phyloP scores from a whole-genome alignment of 2,888 invertebrate species.

The Apamea sordens region DNA sequence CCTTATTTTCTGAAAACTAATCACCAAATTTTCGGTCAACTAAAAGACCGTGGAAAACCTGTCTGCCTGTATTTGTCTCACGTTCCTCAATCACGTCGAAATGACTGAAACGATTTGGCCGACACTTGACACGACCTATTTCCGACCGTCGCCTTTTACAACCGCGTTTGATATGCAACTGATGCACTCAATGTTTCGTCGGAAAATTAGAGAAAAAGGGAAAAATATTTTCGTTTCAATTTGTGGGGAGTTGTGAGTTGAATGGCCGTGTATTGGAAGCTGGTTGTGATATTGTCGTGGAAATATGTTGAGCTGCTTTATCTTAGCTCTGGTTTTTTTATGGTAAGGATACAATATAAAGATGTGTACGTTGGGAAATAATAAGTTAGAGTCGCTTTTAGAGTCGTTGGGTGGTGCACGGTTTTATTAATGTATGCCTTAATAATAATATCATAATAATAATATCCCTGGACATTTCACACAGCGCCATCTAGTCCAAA shows the following conservation, averaged over 20 bases:
- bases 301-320: not conserved
- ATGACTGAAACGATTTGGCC: slow-evolving; percentile 40
- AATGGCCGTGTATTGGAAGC: not conserved
- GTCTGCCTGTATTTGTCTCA: not conserved
- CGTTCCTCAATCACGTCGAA: slow-evolving; percentile 40
- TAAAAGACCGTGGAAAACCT: not conserved
- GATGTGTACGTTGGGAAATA: not conserved
- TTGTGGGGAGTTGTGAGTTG: slow-evolving; percentile 7
- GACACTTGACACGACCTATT: slow-evolving; percentile 48
- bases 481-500: too few species aligned
- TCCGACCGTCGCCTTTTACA: slow-evolving; percentile 38
- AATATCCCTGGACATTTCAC: too few species aligned
- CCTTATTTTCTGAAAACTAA: not conserved
- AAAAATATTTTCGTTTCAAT: slow-evolving; percentile 34
- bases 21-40: not conserved
- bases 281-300: not conserved
- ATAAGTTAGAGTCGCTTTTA: not conserved
- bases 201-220: slow-evolving; percentile 24
- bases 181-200: slow-evolving; percentile 43
- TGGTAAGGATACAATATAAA: not conserved
- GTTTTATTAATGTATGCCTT: not conserved
- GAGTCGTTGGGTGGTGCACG: not conserved
- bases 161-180: slow-evolving; percentile 50
- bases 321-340: not conserved
- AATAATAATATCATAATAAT: too few species aligned